Evolutionary conservation across 2,888 invertebrate species (phyloP).

Genomic region (Lapara coniferarum): DNA sequence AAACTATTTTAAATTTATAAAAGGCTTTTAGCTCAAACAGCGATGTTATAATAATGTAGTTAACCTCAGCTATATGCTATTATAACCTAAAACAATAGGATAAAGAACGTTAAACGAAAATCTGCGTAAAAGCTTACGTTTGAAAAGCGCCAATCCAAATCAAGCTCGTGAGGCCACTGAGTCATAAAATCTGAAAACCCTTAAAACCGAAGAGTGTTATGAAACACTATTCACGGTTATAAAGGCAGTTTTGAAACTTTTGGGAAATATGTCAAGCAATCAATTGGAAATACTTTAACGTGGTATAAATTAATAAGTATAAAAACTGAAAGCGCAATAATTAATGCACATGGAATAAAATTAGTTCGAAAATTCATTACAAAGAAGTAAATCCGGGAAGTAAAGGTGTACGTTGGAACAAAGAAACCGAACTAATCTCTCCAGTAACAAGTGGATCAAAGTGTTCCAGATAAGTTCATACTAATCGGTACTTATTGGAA

Average conservation of each 20-base stretch:
- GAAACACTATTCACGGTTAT: background rate
- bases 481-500: slow-evolving; percentile 22
- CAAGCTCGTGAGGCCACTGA: background rate
- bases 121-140: background rate
- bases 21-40: too few relatives aligned
- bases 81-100: background rate
- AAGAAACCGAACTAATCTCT: slow-evolving; percentile 18
- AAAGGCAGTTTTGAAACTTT: background rate
- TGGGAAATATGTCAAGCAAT: background rate
- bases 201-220: slow-evolving; percentile 11
- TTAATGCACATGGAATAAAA: background rate
- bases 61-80: too few relatives aligned
- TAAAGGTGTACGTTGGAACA: slow-evolving; percentile 16
- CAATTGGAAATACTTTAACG: background rate
- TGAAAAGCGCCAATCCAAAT: slow-evolving; percentile 1
- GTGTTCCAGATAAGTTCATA: slow-evolving; percentile 17
- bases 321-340: too few relatives aligned
- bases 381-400: slow-evolving; percentile 21
- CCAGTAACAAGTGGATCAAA: slow-evolving; percentile 23
- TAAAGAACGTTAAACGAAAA: slow-evolving; percentile 3
- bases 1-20: too few relatives aligned
- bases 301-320: too few relatives aligned
- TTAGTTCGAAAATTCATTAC: slow-evolving; percentile 16
- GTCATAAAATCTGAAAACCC: slow-evolving; percentile 7
- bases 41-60: too few relatives aligned